These are phyloP conservation scores for Ruditapes philippinarum DNA, from an alignment of 1,140 invertebrate species.

Conservation along the genomic window DNA sequence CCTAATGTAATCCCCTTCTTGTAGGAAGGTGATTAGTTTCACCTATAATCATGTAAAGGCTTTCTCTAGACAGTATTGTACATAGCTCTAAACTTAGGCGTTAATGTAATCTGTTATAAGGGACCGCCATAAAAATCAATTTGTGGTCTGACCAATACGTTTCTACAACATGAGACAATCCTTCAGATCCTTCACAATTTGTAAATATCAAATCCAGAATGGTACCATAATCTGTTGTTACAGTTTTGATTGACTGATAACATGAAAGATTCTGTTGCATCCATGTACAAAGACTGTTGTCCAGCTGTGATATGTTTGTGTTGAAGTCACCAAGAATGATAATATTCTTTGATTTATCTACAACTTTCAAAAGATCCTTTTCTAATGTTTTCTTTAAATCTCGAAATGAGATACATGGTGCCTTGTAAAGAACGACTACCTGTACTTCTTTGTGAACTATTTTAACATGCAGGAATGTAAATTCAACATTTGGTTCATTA, in stretches of 20 bases:
- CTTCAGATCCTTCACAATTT: too few relatives aligned
- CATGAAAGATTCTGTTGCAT: not conserved
- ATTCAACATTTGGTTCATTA: not conserved
- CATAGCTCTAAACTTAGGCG: too few relatives aligned
- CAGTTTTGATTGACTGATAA: too few relatives aligned
- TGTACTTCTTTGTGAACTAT: not conserved
- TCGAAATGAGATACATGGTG: not conserved
- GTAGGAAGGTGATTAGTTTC: too few relatives aligned
- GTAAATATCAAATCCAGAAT: not conserved
- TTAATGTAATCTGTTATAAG: too few relatives aligned
- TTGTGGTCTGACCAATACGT: not conserved
- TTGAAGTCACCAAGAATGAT: not conserved
- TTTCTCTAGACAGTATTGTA: too few relatives aligned
- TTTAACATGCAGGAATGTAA: not conserved
- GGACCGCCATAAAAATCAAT: too few relatives aligned
- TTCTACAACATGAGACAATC: not conserved
- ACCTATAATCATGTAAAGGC: too few relatives aligned
- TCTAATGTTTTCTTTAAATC: not conserved
- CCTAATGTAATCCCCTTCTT: too few relatives aligned
- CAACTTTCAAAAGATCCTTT: not conserved
- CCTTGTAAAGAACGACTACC: conserved; percentile 2
- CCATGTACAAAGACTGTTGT: not conserved
- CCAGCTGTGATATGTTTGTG: not conserved
- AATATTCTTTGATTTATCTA: not conserved
- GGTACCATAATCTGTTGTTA: not conserved